phyloP scores from a whole-genome alignment of 2,113 vertebrate genomes.

The Sphaerodactylus townsendi region DNA sequence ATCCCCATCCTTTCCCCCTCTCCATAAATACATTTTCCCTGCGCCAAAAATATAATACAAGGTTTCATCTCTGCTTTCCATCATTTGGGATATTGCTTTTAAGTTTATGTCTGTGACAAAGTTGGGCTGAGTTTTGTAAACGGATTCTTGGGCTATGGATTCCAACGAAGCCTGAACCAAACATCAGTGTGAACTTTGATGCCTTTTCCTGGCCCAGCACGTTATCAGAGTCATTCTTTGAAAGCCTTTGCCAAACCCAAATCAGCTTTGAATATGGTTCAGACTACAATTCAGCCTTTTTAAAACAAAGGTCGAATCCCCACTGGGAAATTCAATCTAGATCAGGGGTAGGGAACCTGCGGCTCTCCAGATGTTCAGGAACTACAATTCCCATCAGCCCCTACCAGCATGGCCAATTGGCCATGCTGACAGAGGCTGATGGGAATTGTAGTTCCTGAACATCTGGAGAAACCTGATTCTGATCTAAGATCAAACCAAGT shows the following conservation, averaged over 20 bases:
- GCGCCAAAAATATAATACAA: not conserved
- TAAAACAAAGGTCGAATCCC: too few species aligned
- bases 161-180: not conserved
- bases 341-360: too few species aligned
- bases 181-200: not conserved
- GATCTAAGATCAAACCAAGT: too few species aligned
- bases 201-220: not conserved
- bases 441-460: too few species aligned
- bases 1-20: too few species aligned
- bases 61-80: not conserved
- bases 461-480: too few species aligned
- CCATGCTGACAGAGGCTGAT: too few species aligned
- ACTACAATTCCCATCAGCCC: too few species aligned
- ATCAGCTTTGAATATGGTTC: not conserved
- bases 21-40: too few species aligned
- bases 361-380: too few species aligned
- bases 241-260: not conserved
- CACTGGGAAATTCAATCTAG: too few species aligned
- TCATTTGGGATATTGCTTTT: not conserved
- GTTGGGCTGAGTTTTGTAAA: not conserved
- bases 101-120: not conserved
- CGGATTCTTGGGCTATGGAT: not conserved
- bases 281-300: not conserved
- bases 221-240: not conserved
- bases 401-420: too few species aligned